A percentile compares a stretch with the other conserved stretches of the same genome.
Conservation (phyloP, 1,140 invertebrate genomes). For the Diorhabda elongata region DNA sequence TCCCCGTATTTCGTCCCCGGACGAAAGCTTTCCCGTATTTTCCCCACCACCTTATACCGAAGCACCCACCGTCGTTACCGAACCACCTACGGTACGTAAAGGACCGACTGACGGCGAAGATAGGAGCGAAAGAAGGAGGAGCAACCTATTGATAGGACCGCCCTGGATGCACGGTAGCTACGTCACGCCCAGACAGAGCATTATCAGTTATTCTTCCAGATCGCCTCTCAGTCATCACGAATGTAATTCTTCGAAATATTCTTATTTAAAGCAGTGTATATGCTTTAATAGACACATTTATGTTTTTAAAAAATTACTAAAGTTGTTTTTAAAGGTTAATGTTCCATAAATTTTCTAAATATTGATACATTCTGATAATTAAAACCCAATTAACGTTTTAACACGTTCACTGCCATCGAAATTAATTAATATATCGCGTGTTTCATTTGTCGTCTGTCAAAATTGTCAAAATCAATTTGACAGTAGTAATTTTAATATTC, state of each 20-base stretch:
- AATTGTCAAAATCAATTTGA: too few species aligned
- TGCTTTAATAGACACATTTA: constrained; percentile 5
- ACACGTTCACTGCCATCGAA: too few species aligned
- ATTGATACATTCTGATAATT: too few species aligned
- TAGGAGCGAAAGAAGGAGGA: constrained; percentile 43
- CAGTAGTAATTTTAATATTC: too few species aligned
- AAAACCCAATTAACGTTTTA: too few species aligned
- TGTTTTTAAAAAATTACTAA: too few species aligned
- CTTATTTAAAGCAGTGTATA: constrained; percentile 22
- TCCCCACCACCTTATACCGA: constrained; percentile 70
- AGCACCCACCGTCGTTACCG: constrained; percentile 39
- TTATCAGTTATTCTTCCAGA: constrained; percentile 66
- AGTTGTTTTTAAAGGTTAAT: too few species aligned
- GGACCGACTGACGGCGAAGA: constrained; percentile 41
- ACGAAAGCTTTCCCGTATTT: constrained; percentile 80
- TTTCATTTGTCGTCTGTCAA: too few species aligned
- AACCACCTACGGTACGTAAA: neutral
- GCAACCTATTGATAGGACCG: constrained; percentile 52
- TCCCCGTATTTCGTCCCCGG: constrained; percentile 61
- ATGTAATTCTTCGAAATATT: constrained; percentile 59
- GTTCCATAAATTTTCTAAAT: too few species aligned
- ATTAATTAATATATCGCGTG: too few species aligned
- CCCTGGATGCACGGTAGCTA: constrained; percentile 52
- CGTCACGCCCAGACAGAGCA: constrained; percentile 59
- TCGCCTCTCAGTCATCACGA: constrained; percentile 73